phyloP scores from a whole-genome alignment of 1,140 invertebrate genomes.

The Saxidomus purpurata region DNA sequence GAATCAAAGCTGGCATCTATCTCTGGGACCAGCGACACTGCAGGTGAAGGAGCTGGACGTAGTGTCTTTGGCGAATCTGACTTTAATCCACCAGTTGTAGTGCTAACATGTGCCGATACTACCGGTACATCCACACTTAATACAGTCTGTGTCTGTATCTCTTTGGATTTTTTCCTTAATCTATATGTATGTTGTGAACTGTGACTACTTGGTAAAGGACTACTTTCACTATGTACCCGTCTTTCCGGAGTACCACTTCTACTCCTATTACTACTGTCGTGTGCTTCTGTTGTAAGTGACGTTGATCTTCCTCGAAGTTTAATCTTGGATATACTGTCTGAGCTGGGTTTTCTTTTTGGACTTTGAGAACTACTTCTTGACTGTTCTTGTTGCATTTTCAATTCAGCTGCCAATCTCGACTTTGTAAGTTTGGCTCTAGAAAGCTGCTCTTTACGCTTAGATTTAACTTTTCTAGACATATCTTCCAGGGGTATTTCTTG shows the following conservation, averaged over 20 bases:
- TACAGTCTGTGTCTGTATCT: conserved; percentile 47
- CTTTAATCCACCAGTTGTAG: conserved; percentile 72
- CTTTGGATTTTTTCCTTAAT: conserved; percentile 26
- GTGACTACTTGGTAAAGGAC: conserved; percentile 63
- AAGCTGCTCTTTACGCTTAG: conserved; percentile 52
- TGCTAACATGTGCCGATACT: conserved; percentile 51
- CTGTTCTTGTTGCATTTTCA: conserved; percentile 42
- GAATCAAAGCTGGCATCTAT: conserved; percentile 18
- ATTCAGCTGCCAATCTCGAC: conserved; percentile 65
- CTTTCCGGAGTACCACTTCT: conserved; percentile 70
- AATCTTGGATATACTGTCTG: conserved; percentile 49
- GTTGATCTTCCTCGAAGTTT: conserved; percentile 65
- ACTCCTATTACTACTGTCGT: conserved; percentile 45
- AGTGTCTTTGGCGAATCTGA: conserved; percentile 80
- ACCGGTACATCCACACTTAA: conserved; percentile 70
- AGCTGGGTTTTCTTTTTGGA: conserved; percentile 68
- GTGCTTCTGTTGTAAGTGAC: conserved; percentile 58
- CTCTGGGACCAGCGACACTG: conserved; percentile 77
- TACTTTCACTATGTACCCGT: conserved; percentile 73
- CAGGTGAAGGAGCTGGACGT: conserved; percentile 78
- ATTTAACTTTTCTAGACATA: conserved; percentile 87
- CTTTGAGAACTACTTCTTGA: conserved; percentile 79
- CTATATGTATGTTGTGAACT: conserved; percentile 13
- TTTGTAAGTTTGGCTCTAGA: conserved; percentile 60
- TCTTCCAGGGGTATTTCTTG: conserved; percentile 94